Conservation (phyloP, 2,888 invertebrate genomes). For the Erynnis tages region DNA sequence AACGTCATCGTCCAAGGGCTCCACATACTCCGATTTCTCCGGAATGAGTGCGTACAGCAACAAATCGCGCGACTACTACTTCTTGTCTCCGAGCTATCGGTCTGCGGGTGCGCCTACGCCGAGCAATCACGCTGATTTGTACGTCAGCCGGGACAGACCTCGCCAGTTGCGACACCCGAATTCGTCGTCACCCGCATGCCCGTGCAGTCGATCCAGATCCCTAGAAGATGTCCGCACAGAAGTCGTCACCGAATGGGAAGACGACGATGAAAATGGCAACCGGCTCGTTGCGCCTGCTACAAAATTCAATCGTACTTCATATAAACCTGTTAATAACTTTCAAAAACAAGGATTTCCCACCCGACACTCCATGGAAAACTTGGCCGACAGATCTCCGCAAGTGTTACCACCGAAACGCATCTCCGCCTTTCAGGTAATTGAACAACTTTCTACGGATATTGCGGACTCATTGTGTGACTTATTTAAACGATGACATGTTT, state of each 20-base stretch:
- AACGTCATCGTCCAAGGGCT: constrained; percentile 67
- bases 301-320: constrained; percentile 69
- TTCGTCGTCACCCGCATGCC: constrained; percentile 71
- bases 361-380: constrained; percentile 87
- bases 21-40: constrained; percentile 77
- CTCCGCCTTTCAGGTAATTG: constrained; percentile 80
- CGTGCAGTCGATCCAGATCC: constrained; percentile 85
- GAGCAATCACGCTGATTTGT: constrained; percentile 58
- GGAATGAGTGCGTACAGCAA: constrained; percentile 75
- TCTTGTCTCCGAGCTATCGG: constrained; percentile 86
- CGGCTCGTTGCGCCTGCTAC: constrained; percentile 75
- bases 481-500: constrained; percentile 40
- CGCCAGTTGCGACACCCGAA: constrained; percentile 68
- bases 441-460: constrained; percentile 58
- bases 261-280: constrained; percentile 84
- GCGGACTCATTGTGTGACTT: constrained; percentile 49
- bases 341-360: constrained; percentile 75
- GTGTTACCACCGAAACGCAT: constrained; percentile 76
- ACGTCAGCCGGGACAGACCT: constrained; percentile 61
- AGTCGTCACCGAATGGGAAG: constrained; percentile 84
- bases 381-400: constrained; percentile 79
- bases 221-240: constrained; percentile 87
- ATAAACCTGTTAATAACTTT: constrained; percentile 59
- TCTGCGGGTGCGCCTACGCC: constrained; percentile 83
- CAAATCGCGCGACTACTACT: constrained; percentile 80